Evolutionary conservation across 2,797 vertebrate genomes (phyloP).

Genomic region (Ciconia nigra): DNA sequence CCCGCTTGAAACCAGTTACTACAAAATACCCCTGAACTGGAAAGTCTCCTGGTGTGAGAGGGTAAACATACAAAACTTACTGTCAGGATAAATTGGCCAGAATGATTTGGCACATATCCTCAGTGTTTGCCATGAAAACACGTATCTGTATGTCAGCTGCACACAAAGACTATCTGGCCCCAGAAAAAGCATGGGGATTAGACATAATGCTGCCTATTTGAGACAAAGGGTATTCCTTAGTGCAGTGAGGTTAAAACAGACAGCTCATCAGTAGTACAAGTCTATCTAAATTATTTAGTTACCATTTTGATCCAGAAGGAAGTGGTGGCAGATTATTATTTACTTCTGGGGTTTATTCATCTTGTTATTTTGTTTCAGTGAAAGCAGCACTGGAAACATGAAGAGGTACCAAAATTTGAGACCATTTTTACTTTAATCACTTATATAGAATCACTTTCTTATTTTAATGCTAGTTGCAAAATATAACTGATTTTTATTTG

Average conservation of each 20-base stretch:
- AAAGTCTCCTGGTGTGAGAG: background rate
- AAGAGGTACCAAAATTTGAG: background rate
- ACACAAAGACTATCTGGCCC: slow-evolving; percentile 7
- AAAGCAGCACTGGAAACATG: background rate
- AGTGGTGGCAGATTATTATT: background rate
- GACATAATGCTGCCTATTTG: slow-evolving; percentile 6
- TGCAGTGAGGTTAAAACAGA: background rate
- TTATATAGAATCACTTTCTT: background rate
- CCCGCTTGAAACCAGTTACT: background rate
- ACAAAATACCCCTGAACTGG: background rate
- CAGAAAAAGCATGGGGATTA: slow-evolving; percentile 18
- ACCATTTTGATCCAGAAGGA: slow-evolving; percentile 10
- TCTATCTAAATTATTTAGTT: slow-evolving; percentile 22
- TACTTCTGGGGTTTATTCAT: background rate
- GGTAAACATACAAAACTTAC: background rate
- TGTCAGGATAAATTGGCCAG: slow-evolving; percentile 1
- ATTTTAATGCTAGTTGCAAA: background rate
- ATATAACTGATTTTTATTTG: background rate
- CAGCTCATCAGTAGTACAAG: background rate
- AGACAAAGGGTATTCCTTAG: slow-evolving; percentile 19
- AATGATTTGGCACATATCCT: background rate
- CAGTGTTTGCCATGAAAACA: slow-evolving; percentile 8
- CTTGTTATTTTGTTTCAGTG: background rate
- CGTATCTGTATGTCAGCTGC: background rate
- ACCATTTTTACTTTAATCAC: background rate